A percentile compares a stretch with the other conserved stretches of the same genome.
Conservation (phyloP, 2,797 vertebrate species). For the Podargus strigoides region DNA sequence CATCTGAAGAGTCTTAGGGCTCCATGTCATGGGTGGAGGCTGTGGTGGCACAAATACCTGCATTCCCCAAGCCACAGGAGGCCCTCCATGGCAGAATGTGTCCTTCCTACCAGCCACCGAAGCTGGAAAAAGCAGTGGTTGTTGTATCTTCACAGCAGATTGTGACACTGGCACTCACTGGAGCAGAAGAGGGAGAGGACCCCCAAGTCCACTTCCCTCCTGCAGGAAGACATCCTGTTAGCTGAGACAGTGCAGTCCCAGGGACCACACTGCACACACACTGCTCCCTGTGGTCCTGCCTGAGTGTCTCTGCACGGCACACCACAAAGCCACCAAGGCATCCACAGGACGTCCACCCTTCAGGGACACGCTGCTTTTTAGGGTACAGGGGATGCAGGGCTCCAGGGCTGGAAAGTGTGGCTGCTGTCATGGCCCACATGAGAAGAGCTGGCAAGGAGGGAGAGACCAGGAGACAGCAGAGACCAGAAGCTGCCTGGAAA, state of each 20-base stretch:
- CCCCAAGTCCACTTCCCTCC: too few species aligned
- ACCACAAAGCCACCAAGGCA: background rate
- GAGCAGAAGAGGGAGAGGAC: background rate
- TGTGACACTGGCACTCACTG: background rate
- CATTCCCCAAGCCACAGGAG: background rate
- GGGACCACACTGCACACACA: background rate
- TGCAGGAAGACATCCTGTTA: background rate
- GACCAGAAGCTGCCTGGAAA: background rate
- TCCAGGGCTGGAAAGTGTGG: background rate
- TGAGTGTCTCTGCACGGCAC: background rate
- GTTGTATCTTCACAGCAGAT: background rate
- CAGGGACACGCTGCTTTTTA: background rate
- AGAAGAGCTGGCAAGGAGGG: background rate
- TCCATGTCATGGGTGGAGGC: background rate
- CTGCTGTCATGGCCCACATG: background rate
- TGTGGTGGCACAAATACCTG: background rate
- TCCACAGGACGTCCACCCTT: background rate
- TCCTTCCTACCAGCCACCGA: background rate
- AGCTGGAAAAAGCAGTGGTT: background rate
- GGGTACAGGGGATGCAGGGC: background rate
- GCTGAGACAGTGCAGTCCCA: background rate
- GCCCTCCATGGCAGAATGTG: background rate
- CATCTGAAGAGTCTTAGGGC: background rate
- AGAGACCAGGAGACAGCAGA: background rate
- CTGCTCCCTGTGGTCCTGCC: background rate